Evolutionary conservation across 2,113 vertebrate species (phyloP), one percentile per base, ranked within the genome.

Genomic region (Oplegnathus fasciatus): DNA sequence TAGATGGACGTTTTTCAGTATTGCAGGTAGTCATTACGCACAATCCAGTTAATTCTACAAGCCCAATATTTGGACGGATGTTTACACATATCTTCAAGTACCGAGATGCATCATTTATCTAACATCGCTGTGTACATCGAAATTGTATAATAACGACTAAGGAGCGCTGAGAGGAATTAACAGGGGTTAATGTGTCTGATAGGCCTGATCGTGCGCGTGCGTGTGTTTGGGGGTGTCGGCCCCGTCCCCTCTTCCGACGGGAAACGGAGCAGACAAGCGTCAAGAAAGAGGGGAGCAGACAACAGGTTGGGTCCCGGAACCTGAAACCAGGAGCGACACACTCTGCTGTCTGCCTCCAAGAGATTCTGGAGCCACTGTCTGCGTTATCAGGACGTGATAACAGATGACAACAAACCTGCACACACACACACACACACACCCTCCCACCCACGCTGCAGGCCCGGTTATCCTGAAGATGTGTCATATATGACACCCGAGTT

Each of bases 311-410:
- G 83, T 85, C 75, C 84, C 71, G 91, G 93, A 96, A 95, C 93
- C 89, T 91, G 95, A 95, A 95, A 95, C 95, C 94, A 90, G 82
- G 66, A 90, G 86, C 83, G 86, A 92, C 93, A 86, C 94, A 92
- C 68, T 90, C 85, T 87, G 81, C 91, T 90, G 95, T 95, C 94
- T 93, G 92, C 67, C 90, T 91, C 89, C 84, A 65, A 94, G 80
- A 94, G 94, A 94, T 93, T 80, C 86, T 92, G 95, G 95, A 93
- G 95, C 93, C 95, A 84, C 94, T 85, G 94, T 86, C 91, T 75
- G 93, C 52, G 80, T 95, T 95, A 96, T 96, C 95, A 80, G 91
- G 78, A 93, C 71, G 89, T 91, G 95, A 96, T 96, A 96, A 96
- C 94, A 95, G 94, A 95, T 85, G 92, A 95, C 95, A 94, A 95